Evolutionary conservation across 30 jellyfish, hydroid and myxozoan species (phyloP).

Genomic region (Aurelia coerulea): DNA sequence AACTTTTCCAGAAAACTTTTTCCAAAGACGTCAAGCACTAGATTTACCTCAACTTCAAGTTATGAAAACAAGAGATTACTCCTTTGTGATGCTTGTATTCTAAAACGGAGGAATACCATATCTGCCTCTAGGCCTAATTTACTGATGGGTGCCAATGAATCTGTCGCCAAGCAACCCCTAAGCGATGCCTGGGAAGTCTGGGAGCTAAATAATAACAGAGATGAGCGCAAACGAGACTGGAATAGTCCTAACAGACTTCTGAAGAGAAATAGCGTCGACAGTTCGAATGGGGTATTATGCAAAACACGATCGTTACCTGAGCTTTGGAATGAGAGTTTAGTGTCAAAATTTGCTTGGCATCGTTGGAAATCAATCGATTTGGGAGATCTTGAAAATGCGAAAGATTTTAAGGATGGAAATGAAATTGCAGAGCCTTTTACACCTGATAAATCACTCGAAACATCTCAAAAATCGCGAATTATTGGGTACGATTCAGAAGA

Average conservation of each 20-base stretch:
- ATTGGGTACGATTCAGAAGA: not conserved
- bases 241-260: constrained; percentile 38
- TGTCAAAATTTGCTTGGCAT: not conserved
- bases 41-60: no score
- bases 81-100: no score
- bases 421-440: not conserved
- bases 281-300: not conserved
- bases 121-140: no score
- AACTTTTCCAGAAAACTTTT: no score
- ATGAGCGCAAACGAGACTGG: constrained; percentile 48
- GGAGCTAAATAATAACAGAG: constrained; percentile 38
- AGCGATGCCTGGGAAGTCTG: constrained; percentile 60
- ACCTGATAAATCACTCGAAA: not conserved
- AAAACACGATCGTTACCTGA: constrained; percentile 37
- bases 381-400: not conserved
- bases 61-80: no score
- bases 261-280: not conserved
- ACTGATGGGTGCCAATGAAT: constrained; percentile 46
- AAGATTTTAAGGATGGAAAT: not conserved
- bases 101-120: no score
- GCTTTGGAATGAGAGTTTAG: not conserved
- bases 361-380: constrained; percentile 4
- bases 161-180: not conserved
- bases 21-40: no score
- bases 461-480: not conserved